Evolutionary conservation across 2,113 vertebrate genomes (phyloP), one percentile per base, ranked within the genome.

Genomic region (Marcusenius ussheri): DNA sequence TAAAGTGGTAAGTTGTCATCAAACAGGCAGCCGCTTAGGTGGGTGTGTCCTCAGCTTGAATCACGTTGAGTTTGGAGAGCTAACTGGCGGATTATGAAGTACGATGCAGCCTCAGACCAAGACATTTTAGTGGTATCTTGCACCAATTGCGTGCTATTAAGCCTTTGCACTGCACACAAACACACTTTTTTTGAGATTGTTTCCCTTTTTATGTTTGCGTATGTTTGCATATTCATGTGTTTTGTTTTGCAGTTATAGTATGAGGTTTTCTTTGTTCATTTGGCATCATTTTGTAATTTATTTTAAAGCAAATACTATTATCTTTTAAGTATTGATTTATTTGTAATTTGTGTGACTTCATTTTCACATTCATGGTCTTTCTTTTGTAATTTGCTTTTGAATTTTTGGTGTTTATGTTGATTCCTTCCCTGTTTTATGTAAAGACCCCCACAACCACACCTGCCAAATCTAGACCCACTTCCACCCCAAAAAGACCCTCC

Each of bases 381-480:
- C 6, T 91, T 91, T n/a, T 70, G 91, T 96, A 95, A 91, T 91
- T 80, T 92, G 51, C 88, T 88, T 90, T 90, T n/a, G 35, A 53
- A 49, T 62, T 88, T 91, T 93, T 83, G 35, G 31, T 80, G 74
- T 80, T 94, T 95, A 91, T 66, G 92, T 94, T 95, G 92, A 91
- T 92, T 94, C 95, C 90, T 89, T 93, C 95, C 91, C 93, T 95
- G 95, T 93, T 91, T 93, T 91, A 88, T 87, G 91, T 94, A 94
- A 95, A 98, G 98, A 97, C 95, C 94, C 93, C 94, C 95, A 96
- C 95, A 95, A 94, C 96, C 92, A 94, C 94, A 94, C 95, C 95
- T 94, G 94, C 95, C 95, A 96, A 95, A 91, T 80, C 88, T 95
- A 97, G 95, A 96, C 94, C 96, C 91, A 94, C 95, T 93, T 93